Conservation (phyloP, 2,888 invertebrate species). For the Leuctra nigra region DNA sequence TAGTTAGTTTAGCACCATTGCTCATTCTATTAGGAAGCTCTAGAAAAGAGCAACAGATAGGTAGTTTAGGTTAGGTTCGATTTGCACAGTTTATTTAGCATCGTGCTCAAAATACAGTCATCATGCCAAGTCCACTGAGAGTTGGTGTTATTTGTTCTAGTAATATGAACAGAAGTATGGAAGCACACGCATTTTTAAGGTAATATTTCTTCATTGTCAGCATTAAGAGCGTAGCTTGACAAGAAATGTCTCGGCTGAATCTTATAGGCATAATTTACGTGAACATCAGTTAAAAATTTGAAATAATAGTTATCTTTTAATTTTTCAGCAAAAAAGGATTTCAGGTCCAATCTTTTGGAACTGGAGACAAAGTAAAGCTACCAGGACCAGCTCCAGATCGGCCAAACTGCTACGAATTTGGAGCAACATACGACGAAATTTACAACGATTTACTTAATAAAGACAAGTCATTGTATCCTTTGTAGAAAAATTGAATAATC, state of each 20-base stretch:
- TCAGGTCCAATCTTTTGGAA: constrained; percentile 89
- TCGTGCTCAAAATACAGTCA: background rate
- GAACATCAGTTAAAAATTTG: too few relatives aligned
- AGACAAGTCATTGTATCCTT: constrained; percentile 82
- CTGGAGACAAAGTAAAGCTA: constrained; percentile 92
- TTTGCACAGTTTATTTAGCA: background rate
- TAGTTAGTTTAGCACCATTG: too few relatives aligned
- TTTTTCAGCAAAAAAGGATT: constrained; percentile 85
- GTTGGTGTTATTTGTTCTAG: constrained; percentile 98
- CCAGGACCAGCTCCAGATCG: constrained; percentile 90
- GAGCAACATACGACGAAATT: constrained; percentile 90
- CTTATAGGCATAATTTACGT: too few relatives aligned
- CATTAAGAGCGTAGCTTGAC: too few relatives aligned
- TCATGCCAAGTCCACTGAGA: constrained; percentile 43
- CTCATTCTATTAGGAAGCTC: too few relatives aligned
- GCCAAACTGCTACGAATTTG: constrained; percentile 97
- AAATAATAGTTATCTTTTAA: constrained; percentile 25
- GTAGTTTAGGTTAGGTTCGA: background rate
- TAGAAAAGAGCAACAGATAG: too few relatives aligned
- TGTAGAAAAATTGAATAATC: too few relatives aligned
- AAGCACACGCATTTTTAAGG: constrained; percentile 92
- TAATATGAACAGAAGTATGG: constrained; percentile 99
- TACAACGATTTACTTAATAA: constrained; percentile 86
- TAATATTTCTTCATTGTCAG: constrained; percentile 35
- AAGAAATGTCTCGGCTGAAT: too few relatives aligned